A percentile compares a stretch with the other conserved stretches of the same genome.
Evolutionary conservation across 2,888 invertebrate genomes (phyloP).

Genomic region (Andrena fulva): DNA sequence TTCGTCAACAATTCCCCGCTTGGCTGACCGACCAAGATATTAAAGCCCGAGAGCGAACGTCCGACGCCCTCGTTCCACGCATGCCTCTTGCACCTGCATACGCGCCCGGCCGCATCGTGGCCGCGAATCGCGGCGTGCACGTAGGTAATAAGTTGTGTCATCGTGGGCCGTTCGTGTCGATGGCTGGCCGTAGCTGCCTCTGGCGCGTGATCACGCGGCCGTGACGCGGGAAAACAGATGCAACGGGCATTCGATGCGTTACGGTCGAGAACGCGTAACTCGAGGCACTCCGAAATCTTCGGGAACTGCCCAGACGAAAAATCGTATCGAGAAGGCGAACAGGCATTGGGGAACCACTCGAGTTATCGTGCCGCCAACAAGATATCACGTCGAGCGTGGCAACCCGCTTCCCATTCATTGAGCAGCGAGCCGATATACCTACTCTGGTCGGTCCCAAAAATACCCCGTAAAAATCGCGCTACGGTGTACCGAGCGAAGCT

Average conservation of each 20-base stretch:
- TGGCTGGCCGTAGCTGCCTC: background rate
- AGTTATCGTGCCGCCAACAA: too few species aligned
- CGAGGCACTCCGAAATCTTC: too few species aligned
- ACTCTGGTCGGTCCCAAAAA: constrained; percentile 26
- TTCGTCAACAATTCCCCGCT: constrained; percentile 13
- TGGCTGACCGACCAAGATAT: constrained; percentile 8
- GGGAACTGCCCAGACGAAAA: too few species aligned
- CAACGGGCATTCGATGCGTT: too few species aligned
- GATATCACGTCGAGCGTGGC: background rate
- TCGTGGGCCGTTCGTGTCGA: constrained; percentile 1
- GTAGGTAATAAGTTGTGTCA: constrained; percentile 18
- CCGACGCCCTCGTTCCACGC: constrained; percentile 45
- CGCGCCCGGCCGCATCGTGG: constrained; percentile 13
- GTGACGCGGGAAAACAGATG: background rate
- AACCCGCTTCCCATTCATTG: background rate
- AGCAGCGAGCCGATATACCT: background rate
- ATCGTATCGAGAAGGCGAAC: too few species aligned
- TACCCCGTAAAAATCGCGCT: constrained; percentile 41
- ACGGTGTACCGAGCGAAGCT: constrained; percentile 29
- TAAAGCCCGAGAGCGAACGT: constrained; percentile 10
- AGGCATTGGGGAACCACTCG: too few species aligned
- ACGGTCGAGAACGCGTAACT: too few species aligned
- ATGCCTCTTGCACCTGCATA: constrained; percentile 40
- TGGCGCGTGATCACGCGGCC: background rate
- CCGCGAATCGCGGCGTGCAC: constrained; percentile 23